Evolutionary conservation across 2,797 vertebrate genomes (phyloP), one percentile per base, ranked within the genome.

Genomic region (Pangasius macronema): DNA sequence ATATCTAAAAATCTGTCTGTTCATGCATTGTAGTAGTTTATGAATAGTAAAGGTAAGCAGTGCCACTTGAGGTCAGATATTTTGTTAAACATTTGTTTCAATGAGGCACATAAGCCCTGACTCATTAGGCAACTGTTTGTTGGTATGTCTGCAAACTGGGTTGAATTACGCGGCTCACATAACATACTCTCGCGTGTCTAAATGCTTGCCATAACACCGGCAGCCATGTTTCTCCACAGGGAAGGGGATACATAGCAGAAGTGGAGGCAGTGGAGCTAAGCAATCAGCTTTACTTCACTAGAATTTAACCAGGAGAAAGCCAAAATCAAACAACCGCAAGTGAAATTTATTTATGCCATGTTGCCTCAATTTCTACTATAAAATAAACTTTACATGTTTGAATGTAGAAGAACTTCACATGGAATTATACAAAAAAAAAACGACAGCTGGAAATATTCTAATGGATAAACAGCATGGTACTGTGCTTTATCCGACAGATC

Each of bases 81-180:
- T 88, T 82, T 36, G 75, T 82, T 36, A 76, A 63, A 68, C 77
- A 82, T 87, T 89, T 87, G 82, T 59, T 88, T 83, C 57, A 67
- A 77, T 85, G 84, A 88, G 68, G 59, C 24, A 20, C 86, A 59
- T 53, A 79, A 70, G 86, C 42, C 33, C 61, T 85, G 85, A 90
- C 65, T 91, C 82, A 85, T 87, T 91, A 89, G 36, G 76, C 87
- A 87, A 89, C 87, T 89, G 90, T 76, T 86, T 88, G 76, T 79
- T 86, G 87, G 86, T 90, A 90, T 90, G 87, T 55, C 81, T 87
- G 39, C 80, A 61, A 84, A 81, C 49, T 70, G 85, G 87, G 65
- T 91, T 86, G 72, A 42, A 80, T 90, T 83, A 86, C 89, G 49
- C 3, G 24, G 87, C 82, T 91, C 86, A 85, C 46, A 89, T 91